These are phyloP conservation scores for Pogonomyrmex barbatus DNA, from an alignment of 1,140 invertebrate species.

Conservation along the genomic window DNA sequence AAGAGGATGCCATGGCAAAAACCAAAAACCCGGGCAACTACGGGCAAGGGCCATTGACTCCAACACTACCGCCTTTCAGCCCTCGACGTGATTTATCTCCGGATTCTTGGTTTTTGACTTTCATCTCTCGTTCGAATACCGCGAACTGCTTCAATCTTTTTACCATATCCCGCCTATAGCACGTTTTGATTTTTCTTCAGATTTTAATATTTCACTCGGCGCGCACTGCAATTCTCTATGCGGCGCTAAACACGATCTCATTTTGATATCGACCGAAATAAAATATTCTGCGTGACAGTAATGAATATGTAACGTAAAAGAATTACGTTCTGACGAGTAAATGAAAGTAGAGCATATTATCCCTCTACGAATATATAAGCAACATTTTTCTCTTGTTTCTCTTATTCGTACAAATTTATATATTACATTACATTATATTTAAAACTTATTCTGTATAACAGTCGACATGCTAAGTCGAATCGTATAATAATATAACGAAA, in stretches of 20 bases:
- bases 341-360: conserved; percentile 6
- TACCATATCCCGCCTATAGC: conserved; percentile 25
- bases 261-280: conserved; percentile 39
- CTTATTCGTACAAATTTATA: conserved; percentile 3
- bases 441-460: neutral
- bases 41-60: conserved; percentile 80
- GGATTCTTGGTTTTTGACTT: conserved; percentile 74
- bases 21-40: conserved; percentile 80
- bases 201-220: conserved; percentile 55
- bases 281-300: conserved; percentile 13
- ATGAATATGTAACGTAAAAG: conserved; percentile 27
- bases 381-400: neutral
- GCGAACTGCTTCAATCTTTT: conserved; percentile 41
- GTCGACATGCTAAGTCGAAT: neutral
- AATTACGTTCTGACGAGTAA: neutral
- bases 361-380: neutral
- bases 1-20: conserved; percentile 74
- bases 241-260: conserved; percentile 48
- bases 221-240: conserved; percentile 31
- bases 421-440: neutral
- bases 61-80: conserved; percentile 77
- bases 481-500: neutral
- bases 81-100: conserved; percentile 76
- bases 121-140: conserved; percentile 68
- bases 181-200: conserved; percentile 29